Base-by-base conservation (phyloP, 2,113 vertebrate species). In the Apistogramma diplotaenia region DNA sequence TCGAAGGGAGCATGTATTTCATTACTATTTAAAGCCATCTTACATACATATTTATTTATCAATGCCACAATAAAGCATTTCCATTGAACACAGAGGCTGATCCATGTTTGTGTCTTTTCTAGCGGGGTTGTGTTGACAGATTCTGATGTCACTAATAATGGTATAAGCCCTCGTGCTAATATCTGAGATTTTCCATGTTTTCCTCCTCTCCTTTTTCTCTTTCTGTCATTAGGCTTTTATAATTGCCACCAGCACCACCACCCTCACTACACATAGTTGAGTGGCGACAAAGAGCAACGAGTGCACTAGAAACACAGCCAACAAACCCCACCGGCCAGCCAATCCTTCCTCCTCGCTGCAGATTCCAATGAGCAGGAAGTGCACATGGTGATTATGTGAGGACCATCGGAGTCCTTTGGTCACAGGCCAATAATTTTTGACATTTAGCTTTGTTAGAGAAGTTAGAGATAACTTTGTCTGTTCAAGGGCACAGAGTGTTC, bases 271-370 rank as follows among this genome's bases (percentile, higher is more conserved):
- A 80, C 74, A 79, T 74, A 65, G 25, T 55, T 51, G 61, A 40
- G 70, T 73, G 62, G 92, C 92, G 85, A 78, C 92, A 93, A 93
- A 93, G 90, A 92, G 75, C 80, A 23, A 35, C 65, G 33, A 49
- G 87, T 94, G 89, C 92, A 93, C 92, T 92, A 89, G 90, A 93
- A 92, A 94, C 81, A 94, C 49, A 23, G 55, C 55, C 60, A 59
- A 4, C 51, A 57, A 43, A 80, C 33, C 60, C 55, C 76, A 23
- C 33, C 19, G 21, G 23, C 23, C 15, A 11, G 23, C 61, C 3
- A 61, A 56, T 19, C 75, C 79, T 76, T 71, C 82, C 83, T 23
- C 46, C 76, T 80, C 33, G 43, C 46, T 37, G 54, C 6, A 0
- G 31, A 62, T 70, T 72, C 78, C 59, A 85, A 25, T 65, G 72